Evolutionary conservation across 2,113 vertebrate species (phyloP).

Genomic region (Xiphorhynchus elegans): DNA sequence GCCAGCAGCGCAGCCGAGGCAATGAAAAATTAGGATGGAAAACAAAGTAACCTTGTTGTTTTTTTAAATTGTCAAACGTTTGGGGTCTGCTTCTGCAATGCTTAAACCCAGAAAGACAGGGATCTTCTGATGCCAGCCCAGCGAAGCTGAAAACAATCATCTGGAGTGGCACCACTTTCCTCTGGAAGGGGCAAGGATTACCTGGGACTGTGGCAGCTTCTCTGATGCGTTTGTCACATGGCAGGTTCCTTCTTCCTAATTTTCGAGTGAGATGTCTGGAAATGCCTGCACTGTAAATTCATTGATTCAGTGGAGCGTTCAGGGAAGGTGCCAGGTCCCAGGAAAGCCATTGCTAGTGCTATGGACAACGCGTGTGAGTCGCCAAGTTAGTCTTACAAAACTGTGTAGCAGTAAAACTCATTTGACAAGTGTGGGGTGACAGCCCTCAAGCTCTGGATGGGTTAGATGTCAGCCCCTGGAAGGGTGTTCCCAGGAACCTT

Average conservation of each 20-base stretch:
- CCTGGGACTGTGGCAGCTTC: not conserved
- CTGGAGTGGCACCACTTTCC: not conserved
- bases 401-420: not conserved
- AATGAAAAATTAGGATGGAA: constrained; percentile 40
- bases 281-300: fast-evolving
- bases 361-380: fast-evolving
- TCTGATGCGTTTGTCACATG: fast-evolving
- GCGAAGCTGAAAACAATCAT: not conserved
- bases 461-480: too few relatives aligned
- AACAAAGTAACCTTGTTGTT: constrained; percentile 37
- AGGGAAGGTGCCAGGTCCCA: not conserved
- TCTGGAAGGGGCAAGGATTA: not conserved
- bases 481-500: too few relatives aligned
- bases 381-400: not conserved
- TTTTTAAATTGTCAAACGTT: not conserved
- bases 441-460: too few relatives aligned
- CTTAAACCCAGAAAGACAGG: not conserved
- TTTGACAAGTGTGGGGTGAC: not conserved
- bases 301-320: not conserved
- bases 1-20: not conserved
- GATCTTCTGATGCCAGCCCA: not conserved
- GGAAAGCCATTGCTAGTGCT: not conserved
- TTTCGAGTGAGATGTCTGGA: not conserved
- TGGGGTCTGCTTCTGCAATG: not conserved
- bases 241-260: not conserved